Conservation (phyloP, 2,888 invertebrate species). For the Plemyria rubiginata region DNA sequence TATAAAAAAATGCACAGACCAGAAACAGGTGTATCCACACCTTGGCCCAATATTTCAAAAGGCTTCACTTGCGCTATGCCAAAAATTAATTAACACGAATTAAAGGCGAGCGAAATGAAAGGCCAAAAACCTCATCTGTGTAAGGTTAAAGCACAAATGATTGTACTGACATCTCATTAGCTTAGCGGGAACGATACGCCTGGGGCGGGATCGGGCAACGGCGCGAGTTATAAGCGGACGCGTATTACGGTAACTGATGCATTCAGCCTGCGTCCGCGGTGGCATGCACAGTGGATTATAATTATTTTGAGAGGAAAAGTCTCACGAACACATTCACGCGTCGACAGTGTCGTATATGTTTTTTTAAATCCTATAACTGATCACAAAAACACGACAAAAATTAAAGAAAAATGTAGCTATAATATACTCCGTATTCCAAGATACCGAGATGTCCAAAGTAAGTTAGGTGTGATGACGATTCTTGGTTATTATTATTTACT, state of each 20-base stretch:
- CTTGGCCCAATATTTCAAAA: slow-evolving; percentile 14
- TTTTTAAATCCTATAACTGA: too few relatives aligned
- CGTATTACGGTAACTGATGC: neutral
- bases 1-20: neutral
- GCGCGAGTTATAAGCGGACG: slow-evolving; percentile 39
- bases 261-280: neutral
- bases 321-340: too few relatives aligned
- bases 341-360: too few relatives aligned
- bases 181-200: slow-evolving; percentile 79
- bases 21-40: neutral
- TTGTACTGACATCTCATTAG: slow-evolving; percentile 85
- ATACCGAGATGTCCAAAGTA: too few relatives aligned
- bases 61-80: slow-evolving; percentile 37
- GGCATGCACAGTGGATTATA: too few relatives aligned
- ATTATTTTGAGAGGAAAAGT: too few relatives aligned
- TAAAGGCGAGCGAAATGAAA: slow-evolving; percentile 74
- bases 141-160: slow-evolving; percentile 83
- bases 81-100: slow-evolving; percentile 70
- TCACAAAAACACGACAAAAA: too few relatives aligned
- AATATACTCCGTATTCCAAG: too few relatives aligned
- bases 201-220: slow-evolving; percentile 60
- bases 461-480: too few relatives aligned
- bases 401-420: too few relatives aligned
- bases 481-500: too few relatives aligned
- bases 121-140: slow-evolving; percentile 78